Percentiles rank a stretch among this genome's conserved stretches.
phyloP scores from a whole-genome alignment of 2,113 vertebrate genomes.

The Passer domesticus region DNA sequence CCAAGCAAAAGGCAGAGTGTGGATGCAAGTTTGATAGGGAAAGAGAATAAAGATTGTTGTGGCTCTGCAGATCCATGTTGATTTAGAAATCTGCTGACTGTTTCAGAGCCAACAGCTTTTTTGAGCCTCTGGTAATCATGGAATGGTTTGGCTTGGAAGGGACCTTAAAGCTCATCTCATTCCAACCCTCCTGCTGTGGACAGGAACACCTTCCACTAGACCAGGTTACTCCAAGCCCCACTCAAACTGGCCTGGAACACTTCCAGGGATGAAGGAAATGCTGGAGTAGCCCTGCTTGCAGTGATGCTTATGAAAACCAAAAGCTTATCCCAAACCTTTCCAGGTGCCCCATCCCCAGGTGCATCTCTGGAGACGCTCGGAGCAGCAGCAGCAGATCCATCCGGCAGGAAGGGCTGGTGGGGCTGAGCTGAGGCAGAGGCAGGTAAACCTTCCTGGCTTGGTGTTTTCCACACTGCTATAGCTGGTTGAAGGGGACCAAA shows the following conservation, averaged over 20 bases:
- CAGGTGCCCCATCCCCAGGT: neutral
- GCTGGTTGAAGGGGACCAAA: slow-evolving; percentile 99
- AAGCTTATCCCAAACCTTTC: neutral
- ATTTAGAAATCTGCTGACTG: neutral
- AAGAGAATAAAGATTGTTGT: neutral
- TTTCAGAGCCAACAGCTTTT: neutral
- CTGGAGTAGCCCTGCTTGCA: neutral
- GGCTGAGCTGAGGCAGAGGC: neutral
- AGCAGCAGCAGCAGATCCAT: neutral
- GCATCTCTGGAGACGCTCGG: neutral
- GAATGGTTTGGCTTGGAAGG: neutral
- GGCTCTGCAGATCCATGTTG: neutral
- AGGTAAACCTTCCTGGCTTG: neutral
- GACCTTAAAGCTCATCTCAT: neutral
- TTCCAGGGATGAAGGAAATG: neutral
- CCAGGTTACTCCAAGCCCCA: neutral
- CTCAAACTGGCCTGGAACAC: neutral
- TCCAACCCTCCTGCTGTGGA: neutral
- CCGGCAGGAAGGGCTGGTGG: neutral
- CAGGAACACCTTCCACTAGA: neutral
- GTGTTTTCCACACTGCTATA: slow-evolving; percentile 83
- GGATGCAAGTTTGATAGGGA: neutral
- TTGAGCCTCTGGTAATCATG: neutral
- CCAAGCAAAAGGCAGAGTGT: fast-evolving
- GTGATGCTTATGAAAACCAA: neutral